Percentiles rank a stretch among this genome's conserved stretches.
Evolutionary conservation across 2,888 invertebrate species (phyloP).

Genomic region (Drosophila neutralis): DNA sequence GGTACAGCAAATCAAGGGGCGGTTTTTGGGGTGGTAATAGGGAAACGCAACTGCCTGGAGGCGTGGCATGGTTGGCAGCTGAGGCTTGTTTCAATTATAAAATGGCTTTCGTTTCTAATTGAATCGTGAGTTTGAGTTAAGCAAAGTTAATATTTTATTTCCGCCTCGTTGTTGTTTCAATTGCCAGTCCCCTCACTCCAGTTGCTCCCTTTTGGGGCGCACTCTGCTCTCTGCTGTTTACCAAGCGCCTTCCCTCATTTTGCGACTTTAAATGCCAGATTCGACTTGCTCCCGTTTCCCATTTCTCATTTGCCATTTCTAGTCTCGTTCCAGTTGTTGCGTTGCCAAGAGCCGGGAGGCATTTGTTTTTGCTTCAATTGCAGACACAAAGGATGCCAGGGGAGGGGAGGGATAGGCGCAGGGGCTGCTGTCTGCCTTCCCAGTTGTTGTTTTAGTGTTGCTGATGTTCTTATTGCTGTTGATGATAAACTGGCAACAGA

Average conservation of each 20-base stretch:
- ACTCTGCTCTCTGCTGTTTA: constrained; percentile 44
- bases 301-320: constrained; percentile 45
- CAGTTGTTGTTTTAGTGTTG: constrained; percentile 27
- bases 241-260: constrained; percentile 31
- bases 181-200: constrained; percentile 36
- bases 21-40: background rate
- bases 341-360: constrained; percentile 62
- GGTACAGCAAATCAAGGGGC: constrained; percentile 22
- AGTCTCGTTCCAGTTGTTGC: constrained; percentile 47
- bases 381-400: constrained; percentile 33
- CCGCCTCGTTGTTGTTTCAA: constrained; percentile 59
- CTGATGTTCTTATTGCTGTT: constrained; percentile 34
- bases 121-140: constrained; percentile 71
- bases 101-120: constrained; percentile 82
- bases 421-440: constrained; percentile 2
- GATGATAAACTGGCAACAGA: constrained; percentile 59
- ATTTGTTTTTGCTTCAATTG: constrained; percentile 63
- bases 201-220: constrained; percentile 18
- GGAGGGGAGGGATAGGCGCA: background rate
- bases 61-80: constrained; percentile 27
- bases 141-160: constrained; percentile 78
- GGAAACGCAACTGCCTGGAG: constrained; percentile 3
- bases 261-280: constrained; percentile 54
- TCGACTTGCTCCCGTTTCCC: constrained; percentile 21
- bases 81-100: constrained; percentile 77